phyloP scores from a whole-genome alignment of 2,797 vertebrate genomes.

The Prionace glauca region DNA sequence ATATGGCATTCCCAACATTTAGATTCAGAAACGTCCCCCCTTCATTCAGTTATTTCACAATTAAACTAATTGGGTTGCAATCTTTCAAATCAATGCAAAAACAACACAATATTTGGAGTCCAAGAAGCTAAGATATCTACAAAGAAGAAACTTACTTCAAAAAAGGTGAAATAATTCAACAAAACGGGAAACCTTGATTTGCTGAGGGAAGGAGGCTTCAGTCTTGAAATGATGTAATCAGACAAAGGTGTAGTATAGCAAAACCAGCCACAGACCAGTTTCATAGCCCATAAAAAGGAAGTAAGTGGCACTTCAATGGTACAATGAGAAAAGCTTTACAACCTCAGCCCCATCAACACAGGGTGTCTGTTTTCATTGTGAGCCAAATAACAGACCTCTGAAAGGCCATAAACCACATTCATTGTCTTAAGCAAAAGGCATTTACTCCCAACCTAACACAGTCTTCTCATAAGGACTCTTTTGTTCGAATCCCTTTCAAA shows the following conservation, averaged over 20 bases:
- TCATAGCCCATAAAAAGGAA: constrained; percentile 35
- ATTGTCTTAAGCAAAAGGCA: constrained; percentile 38
- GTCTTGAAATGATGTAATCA: constrained; percentile 37
- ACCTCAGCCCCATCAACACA: constrained; percentile 36
- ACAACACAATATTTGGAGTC: neutral
- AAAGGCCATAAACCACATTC: constrained; percentile 37
- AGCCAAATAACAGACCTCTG: constrained; percentile 37
- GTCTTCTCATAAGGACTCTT: constrained; percentile 37
- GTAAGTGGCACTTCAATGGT: constrained; percentile 38
- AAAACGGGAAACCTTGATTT: constrained; percentile 18
- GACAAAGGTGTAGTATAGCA: constrained; percentile 37
- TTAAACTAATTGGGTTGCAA: neutral
- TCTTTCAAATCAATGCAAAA: neutral
- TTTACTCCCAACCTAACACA: constrained; percentile 36
- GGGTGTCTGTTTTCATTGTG: constrained; percentile 39
- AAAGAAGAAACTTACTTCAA: neutral
- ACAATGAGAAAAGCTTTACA: constrained; percentile 38
- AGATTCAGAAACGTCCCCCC: neutral
- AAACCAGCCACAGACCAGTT: constrained; percentile 38
- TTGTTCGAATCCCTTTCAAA: constrained; percentile 26
- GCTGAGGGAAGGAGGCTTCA: neutral
- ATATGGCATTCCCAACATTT: neutral
- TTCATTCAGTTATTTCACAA: neutral
- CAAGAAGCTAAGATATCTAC: neutral
- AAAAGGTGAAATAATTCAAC: neutral